A percentile compares a stretch with the other conserved stretches of the same genome.
phyloP scores from a whole-genome alignment of 2,113 vertebrate species.

The Tauraco erythrolophus region DNA sequence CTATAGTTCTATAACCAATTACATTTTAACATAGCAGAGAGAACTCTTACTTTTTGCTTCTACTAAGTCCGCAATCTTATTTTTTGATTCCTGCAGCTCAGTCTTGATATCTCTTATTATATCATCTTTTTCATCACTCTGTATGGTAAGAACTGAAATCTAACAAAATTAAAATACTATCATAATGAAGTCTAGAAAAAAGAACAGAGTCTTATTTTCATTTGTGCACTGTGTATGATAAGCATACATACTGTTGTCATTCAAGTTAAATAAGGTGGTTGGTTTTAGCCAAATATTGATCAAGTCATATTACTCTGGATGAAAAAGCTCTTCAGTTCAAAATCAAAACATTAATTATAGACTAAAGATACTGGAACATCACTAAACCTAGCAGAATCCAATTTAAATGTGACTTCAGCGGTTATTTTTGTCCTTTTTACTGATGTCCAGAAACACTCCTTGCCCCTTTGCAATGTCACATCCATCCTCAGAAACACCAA shows the following conservation, averaged over 20 bases:
- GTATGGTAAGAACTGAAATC: conserved; percentile 78
- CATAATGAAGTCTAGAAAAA: neutral
- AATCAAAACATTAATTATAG: neutral
- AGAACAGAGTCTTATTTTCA: neutral
- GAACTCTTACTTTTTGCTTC: conserved; percentile 83
- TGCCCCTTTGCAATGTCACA: neutral
- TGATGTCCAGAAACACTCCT: neutral
- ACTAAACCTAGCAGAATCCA: neutral
- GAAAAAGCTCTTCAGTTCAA: neutral
- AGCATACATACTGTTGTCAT: neutral
- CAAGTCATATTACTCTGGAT: neutral
- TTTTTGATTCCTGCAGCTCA: conserved; percentile 79
- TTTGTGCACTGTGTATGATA: neutral
- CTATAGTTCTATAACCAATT: neutral
- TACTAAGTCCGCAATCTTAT: conserved; percentile 76
- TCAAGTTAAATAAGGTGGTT: neutral
- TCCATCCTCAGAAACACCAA: neutral
- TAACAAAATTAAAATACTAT: conserved; percentile 63
- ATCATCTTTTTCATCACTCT: conserved; percentile 79
- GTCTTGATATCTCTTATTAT: conserved; percentile 76
- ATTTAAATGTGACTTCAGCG: neutral
- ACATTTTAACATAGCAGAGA: neutral
- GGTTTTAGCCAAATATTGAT: neutral
- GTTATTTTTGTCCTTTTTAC: neutral
- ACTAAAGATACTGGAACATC: neutral